These are phyloP conservation scores for Himalopsyche japonica DNA, from an alignment of 2,888 invertebrate genomes.

Conservation along the genomic window DNA sequence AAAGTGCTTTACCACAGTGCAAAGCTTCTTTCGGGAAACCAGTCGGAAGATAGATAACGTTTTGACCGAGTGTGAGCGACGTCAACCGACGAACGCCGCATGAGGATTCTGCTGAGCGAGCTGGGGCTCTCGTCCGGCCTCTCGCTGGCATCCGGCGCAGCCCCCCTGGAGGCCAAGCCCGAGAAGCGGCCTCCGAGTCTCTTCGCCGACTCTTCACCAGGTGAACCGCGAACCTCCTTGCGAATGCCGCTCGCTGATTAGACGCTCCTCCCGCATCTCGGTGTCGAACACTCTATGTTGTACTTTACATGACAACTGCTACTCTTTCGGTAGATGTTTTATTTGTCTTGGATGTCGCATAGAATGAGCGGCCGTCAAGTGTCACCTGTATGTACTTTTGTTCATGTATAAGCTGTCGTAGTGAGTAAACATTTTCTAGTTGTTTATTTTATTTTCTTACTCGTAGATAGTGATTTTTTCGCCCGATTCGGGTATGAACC, in stretches of 20 bases:
- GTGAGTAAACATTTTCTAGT: neutral
- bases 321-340: neutral
- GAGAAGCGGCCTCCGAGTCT: conserved; percentile 53
- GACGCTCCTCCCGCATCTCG: neutral
- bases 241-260: neutral
- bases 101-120: conserved; percentile 63
- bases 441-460: neutral
- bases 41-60: neutral
- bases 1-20: neutral
- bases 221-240: conserved; percentile 17
- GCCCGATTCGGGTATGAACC: neutral
- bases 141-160: conserved; percentile 59
- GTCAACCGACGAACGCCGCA: conserved; percentile 47
- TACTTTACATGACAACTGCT: neutral
- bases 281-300: neutral
- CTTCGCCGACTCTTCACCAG: conserved; percentile 41
- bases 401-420: neutral
- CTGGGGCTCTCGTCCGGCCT: conserved; percentile 57
- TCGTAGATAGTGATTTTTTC: neutral
- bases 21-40: neutral
- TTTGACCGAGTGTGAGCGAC: neutral
- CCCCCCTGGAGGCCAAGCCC: conserved; percentile 58
- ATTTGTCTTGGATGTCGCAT: neutral
- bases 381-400: neutral
- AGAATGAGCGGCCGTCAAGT: neutral